Percentiles rank a stretch among this genome's conserved stretches.
phyloP scores from a whole-genome alignment of 2,888 invertebrate genomes.

The Pheosia tremula region DNA sequence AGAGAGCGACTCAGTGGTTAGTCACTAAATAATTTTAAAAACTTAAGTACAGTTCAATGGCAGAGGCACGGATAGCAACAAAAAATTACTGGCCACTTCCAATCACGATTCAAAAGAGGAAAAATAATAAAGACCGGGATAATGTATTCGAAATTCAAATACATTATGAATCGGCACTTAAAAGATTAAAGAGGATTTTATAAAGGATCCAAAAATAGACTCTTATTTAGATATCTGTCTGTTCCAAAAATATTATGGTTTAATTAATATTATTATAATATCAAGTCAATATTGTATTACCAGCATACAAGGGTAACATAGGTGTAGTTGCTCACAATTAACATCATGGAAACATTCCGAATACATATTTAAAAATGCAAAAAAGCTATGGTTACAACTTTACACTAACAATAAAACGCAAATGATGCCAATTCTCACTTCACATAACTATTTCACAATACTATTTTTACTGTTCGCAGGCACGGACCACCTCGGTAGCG shows the following conservation, averaged over 20 bases:
- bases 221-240: constrained; percentile 6
- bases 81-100: background rate
- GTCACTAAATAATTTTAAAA: background rate
- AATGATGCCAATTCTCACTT: constrained; percentile 43
- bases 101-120: background rate
- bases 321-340: too few relatives aligned
- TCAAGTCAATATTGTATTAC: too few relatives aligned
- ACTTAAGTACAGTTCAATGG: background rate
- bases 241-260: too few relatives aligned
- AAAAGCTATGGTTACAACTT: constrained; percentile 13
- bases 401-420: constrained; percentile 23
- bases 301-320: too few relatives aligned
- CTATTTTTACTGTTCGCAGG: constrained; percentile 50
- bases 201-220: constrained; percentile 11
- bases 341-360: background rate
- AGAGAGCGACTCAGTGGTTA: too few relatives aligned
- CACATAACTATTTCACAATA: constrained; percentile 39
- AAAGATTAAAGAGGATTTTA: constrained; percentile 26
- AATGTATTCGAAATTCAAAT: constrained; percentile 16
- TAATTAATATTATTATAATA: too few relatives aligned
- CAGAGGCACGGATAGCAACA: background rate
- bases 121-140: constrained; percentile 5
- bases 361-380: background rate
- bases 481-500: constrained; percentile 32
- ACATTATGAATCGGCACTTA: constrained; percentile 25